phyloP scores from a whole-genome alignment of 2,888 invertebrate species.

The Conops quadrifasciatus region DNA sequence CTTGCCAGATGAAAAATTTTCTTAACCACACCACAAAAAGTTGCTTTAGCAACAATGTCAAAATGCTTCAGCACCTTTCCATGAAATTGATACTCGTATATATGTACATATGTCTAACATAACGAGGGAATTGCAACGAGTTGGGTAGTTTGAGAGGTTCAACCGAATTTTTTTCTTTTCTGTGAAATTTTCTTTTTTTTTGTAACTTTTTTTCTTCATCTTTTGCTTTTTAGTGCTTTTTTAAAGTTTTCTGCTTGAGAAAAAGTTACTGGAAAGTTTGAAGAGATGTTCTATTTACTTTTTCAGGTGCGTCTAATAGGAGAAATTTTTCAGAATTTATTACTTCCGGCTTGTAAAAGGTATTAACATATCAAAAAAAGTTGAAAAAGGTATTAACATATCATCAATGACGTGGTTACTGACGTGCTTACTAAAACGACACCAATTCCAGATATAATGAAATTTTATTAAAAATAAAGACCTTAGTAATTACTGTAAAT shows the following conservation, averaged over 20 bases:
- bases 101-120: neutral
- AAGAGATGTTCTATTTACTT: conserved; percentile 32
- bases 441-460: too few species aligned
- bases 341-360: too few species aligned
- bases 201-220: neutral
- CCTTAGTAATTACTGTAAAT: too few species aligned
- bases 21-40: too few species aligned
- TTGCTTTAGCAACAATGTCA: neutral
- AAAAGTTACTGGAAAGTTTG: conserved; percentile 20
- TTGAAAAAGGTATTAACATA: too few species aligned
- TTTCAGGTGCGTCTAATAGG: conserved; percentile 15
- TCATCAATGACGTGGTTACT: too few species aligned
- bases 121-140: conserved; percentile 23
- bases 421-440: too few species aligned
- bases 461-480: too few species aligned
- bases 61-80: conserved; percentile 23
- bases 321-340: too few species aligned
- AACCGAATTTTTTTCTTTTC: neutral
- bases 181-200: neutral
- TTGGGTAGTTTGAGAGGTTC: too few species aligned
- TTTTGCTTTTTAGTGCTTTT: neutral
- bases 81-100: neutral
- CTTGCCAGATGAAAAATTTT: too few species aligned
- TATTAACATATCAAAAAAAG: too few species aligned
- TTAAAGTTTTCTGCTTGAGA: conserved; percentile 9